Evolutionary conservation across 1,140 invertebrate species (phyloP).

Genomic region (Marisa cornuarietis): DNA sequence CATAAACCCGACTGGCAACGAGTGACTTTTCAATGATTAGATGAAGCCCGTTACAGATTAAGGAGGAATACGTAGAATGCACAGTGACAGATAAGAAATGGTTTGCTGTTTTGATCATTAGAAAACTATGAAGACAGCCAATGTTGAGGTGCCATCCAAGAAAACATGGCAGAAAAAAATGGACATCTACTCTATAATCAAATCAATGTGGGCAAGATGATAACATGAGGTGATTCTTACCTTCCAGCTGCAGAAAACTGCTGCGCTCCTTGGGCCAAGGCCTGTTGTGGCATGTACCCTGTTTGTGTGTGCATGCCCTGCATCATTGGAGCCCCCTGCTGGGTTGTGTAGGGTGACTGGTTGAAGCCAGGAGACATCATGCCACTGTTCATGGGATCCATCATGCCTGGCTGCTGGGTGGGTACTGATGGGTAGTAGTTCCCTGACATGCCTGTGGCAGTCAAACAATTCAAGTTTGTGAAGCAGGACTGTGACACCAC

Average conservation of each 20-base stretch:
- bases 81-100: too few species aligned
- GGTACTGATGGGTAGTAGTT: constrained; percentile 42
- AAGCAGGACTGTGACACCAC: too few species aligned
- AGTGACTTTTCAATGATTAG: too few species aligned
- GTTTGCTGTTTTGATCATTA: too few species aligned
- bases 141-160: too few species aligned
- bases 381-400: constrained; percentile 47
- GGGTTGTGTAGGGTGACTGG: constrained; percentile 50
- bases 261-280: constrained; percentile 38
- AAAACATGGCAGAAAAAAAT: too few species aligned
- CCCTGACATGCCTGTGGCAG: constrained; percentile 29
- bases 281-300: constrained; percentile 70
- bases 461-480: neutral
- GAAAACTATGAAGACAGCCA: too few species aligned
- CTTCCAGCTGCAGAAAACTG: constrained; percentile 40
- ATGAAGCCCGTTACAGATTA: too few species aligned
- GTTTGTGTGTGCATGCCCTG: constrained; percentile 58
- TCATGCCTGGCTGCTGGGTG: constrained; percentile 40
- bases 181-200: too few species aligned
- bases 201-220: too few species aligned
- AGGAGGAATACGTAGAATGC: too few species aligned
- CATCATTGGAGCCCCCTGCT: constrained; percentile 63
- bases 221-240: neutral
- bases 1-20: too few species aligned
- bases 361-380: constrained; percentile 57